These are phyloP conservation scores for Haliclystus octoradiatus DNA, from an alignment of 30 jellyfish, hydroid and myxozoan genomes.

Conservation along the genomic window DNA sequence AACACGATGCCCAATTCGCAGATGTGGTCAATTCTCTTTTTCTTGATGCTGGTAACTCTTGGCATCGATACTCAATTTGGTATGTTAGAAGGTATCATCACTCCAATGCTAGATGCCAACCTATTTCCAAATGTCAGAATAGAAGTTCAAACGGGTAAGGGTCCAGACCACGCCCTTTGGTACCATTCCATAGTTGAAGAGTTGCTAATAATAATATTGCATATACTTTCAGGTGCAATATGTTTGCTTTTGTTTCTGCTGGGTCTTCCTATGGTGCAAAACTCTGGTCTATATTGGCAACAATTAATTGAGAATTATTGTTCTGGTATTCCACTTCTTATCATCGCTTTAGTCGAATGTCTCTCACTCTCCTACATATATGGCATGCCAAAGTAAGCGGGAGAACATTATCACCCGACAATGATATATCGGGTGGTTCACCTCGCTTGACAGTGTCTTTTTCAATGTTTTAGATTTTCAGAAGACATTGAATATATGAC, in stretches of 20 bases:
- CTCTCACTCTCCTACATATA: constrained; percentile 74
- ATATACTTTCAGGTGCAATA: constrained; percentile 37
- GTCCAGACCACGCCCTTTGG: background rate
- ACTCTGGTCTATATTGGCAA: constrained; percentile 86
- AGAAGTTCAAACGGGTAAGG: constrained; percentile 81
- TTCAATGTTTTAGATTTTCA: constrained; percentile 66
- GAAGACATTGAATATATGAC: constrained; percentile 95
- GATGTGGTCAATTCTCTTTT: constrained; percentile 84
- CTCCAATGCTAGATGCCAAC: constrained; percentile 90
- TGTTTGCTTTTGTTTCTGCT: constrained; percentile 57
- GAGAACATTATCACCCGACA: too few relatives aligned
- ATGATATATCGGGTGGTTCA: background rate
- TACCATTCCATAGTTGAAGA: background rate
- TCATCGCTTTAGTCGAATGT: constrained; percentile 78
- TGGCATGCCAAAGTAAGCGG: constrained; percentile 86
- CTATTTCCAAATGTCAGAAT: constrained; percentile 65
- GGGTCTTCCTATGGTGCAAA: constrained; percentile 79
- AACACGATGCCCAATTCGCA: constrained; percentile 86
- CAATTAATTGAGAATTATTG: constrained; percentile 73
- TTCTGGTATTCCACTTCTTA: constrained; percentile 81
- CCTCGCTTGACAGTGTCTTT: too few relatives aligned
- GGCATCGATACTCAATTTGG: constrained; percentile 98
- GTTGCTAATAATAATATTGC: background rate
- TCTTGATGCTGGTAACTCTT: constrained; percentile 71
- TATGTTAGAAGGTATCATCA: constrained; percentile 85